A percentile compares a stretch with the other conserved stretches of the same genome.
Evolutionary conservation across 2,888 invertebrate species (phyloP).

Genomic region (Drosophila trichaetosa): DNA sequence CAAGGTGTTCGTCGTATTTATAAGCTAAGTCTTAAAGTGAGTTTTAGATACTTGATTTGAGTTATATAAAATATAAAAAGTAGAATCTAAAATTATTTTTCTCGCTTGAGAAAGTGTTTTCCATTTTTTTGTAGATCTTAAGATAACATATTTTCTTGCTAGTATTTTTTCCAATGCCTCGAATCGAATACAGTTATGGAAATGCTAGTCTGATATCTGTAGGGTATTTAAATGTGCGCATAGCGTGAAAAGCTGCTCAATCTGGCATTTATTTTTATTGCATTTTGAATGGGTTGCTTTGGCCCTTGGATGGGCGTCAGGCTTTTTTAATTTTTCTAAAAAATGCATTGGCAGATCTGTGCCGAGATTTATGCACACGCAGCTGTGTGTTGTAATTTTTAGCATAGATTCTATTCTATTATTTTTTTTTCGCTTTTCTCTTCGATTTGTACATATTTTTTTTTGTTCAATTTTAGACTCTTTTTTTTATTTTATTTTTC

Average conservation of each 20-base stretch:
- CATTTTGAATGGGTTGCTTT: constrained; percentile 58
- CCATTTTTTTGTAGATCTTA: background rate
- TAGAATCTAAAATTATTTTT: background rate
- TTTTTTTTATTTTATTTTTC: constrained; percentile 4
- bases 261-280: constrained; percentile 41
- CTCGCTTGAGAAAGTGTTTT: background rate
- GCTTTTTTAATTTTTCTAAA: constrained; percentile 56
- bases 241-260: no score
- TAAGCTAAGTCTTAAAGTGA: background rate
- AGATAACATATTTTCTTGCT: background rate
- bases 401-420: constrained; percentile 53
- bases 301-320: constrained; percentile 31
- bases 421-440: constrained; percentile 18
- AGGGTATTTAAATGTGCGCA: constrained; percentile 8
- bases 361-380: constrained; percentile 76
- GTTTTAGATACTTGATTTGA: background rate
- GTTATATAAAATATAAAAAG: background rate
- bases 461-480: constrained; percentile 27
- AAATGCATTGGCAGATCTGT: constrained; percentile 59
- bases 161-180: background rate
- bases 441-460: constrained; percentile 2
- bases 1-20: background rate
- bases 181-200: background rate
- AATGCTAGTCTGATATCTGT: background rate
- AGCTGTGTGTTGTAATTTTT: constrained; percentile 80